phyloP scores from a whole-genome alignment of 2,888 invertebrate species.

The Stenotaenia linearis region DNA sequence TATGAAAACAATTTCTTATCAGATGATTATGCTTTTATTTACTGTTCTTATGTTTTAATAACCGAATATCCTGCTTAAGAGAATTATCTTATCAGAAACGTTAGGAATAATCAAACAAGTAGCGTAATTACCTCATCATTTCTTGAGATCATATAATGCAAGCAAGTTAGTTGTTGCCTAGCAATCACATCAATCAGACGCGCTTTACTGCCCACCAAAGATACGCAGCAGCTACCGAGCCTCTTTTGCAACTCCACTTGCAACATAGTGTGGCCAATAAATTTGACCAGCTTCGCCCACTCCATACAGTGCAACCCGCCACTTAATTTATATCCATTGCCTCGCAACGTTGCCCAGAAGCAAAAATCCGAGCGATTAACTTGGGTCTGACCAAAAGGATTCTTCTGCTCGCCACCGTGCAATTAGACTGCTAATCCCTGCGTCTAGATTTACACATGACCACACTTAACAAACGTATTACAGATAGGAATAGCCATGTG shows the following conservation, averaged over 20 bases:
- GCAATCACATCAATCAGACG: slow-evolving; percentile 23
- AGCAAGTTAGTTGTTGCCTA: slow-evolving; percentile 12
- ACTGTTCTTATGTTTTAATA: too few species aligned
- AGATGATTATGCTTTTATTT: too few species aligned
- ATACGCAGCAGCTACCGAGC: slow-evolving; percentile 26
- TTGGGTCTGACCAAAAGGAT: slow-evolving; percentile 3
- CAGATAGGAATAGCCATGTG: neutral
- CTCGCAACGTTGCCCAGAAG: slow-evolving; percentile 17
- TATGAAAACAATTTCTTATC: too few species aligned
- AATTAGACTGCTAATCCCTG: slow-evolving; percentile 3
- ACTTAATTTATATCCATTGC: slow-evolving; percentile 21
- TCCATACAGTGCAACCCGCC: slow-evolving; percentile 15
- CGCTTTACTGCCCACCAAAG: slow-evolving; percentile 26
- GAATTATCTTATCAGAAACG: neutral
- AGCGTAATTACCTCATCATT: slow-evolving; percentile 17
- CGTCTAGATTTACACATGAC: slow-evolving; percentile 24
- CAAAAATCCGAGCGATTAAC: slow-evolving; percentile 24
- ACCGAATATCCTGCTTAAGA: neutral
- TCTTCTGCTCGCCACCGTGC: slow-evolving; percentile 24
- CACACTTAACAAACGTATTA: neutral
- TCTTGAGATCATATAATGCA: slow-evolving; percentile 21
- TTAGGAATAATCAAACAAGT: neutral
- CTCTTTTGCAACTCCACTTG: slow-evolving; percentile 23
- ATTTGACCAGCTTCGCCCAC: slow-evolving; percentile 23
- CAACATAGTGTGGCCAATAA: slow-evolving; percentile 20